A percentile compares a stretch with the other conserved stretches of the same genome.
These are phyloP conservation scores for Macaca nemestrina DNA, from an alignment of 2,113 vertebrate species.

Conservation along the genomic window DNA sequence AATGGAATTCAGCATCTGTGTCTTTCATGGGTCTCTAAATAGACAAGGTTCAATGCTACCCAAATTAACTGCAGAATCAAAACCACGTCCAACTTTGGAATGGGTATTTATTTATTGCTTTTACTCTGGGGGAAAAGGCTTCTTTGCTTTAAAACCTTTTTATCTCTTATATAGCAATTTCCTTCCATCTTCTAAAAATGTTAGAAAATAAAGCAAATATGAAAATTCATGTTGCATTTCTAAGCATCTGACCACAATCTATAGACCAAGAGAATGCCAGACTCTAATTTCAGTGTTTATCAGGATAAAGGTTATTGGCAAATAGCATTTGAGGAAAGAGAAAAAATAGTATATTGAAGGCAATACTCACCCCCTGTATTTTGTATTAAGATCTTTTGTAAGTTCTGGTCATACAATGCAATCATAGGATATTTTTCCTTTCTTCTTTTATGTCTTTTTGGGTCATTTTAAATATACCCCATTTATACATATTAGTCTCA, in stretches of 20 bases:
- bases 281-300: conserved; percentile 40
- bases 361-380: background rate
- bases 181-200: conserved; percentile 33
- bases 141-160: conserved; percentile 56
- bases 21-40: conserved; percentile 78
- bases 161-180: conserved; percentile 64
- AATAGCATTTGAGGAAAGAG: conserved; percentile 45
- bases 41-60: conserved; percentile 70
- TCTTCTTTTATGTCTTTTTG: background rate
- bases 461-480: background rate
- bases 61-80: conserved; percentile 73
- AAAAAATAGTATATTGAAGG: background rate
- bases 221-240: conserved; percentile 45
- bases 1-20: conserved; percentile 71
- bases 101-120: conserved; percentile 72
- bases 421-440: background rate
- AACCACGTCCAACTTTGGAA: conserved; percentile 60
- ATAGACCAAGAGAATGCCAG: background rate
- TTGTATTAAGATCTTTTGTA: background rate
- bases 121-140: conserved; percentile 22
- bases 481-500: background rate
- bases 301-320: conserved; percentile 32
- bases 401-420: background rate
- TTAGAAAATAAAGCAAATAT: conserved; percentile 46
- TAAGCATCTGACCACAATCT: background rate